phyloP scores from a whole-genome alignment of 2,113 vertebrate species.

The Clarias batrachus region DNA sequence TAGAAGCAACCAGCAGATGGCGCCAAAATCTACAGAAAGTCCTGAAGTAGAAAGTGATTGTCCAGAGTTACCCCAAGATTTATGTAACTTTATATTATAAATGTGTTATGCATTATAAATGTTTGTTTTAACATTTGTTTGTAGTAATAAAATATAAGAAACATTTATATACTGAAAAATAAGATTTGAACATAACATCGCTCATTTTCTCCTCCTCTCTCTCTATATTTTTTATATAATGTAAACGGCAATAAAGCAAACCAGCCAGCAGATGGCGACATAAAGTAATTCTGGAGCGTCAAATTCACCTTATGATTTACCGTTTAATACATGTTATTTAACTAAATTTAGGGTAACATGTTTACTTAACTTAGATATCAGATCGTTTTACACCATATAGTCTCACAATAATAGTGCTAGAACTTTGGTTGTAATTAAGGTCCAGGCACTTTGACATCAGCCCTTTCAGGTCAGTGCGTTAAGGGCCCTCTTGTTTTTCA shows the following conservation, averaged over 20 bases:
- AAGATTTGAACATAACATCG: not conserved
- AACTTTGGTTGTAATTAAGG: too few relatives aligned
- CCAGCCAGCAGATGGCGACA: conserved; percentile 29
- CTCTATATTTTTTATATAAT: too few relatives aligned
- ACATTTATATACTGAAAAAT: not conserved
- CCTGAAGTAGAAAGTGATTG: too few relatives aligned
- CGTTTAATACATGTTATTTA: not conserved
- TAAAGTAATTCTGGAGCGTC: not conserved
- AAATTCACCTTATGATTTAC: not conserved
- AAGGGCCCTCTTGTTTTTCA: too few relatives aligned
- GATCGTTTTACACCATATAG: not conserved
- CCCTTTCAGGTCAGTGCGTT: too few relatives aligned
- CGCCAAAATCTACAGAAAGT: not conserved
- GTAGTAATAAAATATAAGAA: too few relatives aligned
- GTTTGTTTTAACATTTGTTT: too few relatives aligned
- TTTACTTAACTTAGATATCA: not conserved
- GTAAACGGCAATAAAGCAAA: not conserved
- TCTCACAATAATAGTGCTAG: too few relatives aligned
- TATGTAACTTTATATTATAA: not conserved
- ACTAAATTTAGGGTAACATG: not conserved
- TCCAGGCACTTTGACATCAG: too few relatives aligned
- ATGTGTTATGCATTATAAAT: too few relatives aligned
- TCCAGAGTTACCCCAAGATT: too few relatives aligned
- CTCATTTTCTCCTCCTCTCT: too few relatives aligned
- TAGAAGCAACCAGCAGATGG: not conserved